Evolutionary conservation across 2,888 invertebrate genomes (phyloP).

Genomic region (Dynastes grantii): DNA sequence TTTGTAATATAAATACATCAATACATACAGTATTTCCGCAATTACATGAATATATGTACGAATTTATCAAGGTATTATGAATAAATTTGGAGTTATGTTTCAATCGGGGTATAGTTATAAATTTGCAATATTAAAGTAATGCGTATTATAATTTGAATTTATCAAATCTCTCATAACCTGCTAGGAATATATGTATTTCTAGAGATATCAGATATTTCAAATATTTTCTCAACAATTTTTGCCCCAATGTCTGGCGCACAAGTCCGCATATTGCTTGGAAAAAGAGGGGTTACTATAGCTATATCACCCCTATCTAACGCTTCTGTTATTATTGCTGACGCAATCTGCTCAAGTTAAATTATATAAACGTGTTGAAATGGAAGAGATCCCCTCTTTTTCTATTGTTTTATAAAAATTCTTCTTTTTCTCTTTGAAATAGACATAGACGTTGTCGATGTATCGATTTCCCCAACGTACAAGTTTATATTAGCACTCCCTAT

Average conservation of each 20-base stretch:
- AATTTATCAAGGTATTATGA: constrained; percentile 5
- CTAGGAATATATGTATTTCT: not conserved
- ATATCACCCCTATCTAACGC: constrained; percentile 66
- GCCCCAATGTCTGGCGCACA: constrained; percentile 17
- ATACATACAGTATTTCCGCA: too few relatives aligned
- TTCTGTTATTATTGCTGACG: constrained; percentile 65
- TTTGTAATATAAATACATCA: not conserved
- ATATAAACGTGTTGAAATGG: constrained; percentile 64
- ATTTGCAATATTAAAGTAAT: not conserved
- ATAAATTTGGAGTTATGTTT: not conserved
- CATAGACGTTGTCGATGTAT: not conserved
- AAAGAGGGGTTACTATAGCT: constrained; percentile 64
- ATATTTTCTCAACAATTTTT: constrained; percentile 24
- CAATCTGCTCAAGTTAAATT: constrained; percentile 65
- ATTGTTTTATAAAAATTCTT: constrained; percentile 58
- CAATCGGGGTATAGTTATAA: not conserved
- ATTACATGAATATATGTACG: not conserved
- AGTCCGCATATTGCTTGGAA: constrained; percentile 53
- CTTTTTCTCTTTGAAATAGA: constrained; percentile 15
- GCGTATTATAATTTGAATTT: not conserved
- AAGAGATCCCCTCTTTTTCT: constrained; percentile 53
- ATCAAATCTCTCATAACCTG: not conserved
- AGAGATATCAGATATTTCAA: constrained; percentile 6
- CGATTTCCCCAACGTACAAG: too few relatives aligned
- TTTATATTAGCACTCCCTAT: too few relatives aligned